These are phyloP conservation scores for Monochamus saltuarius DNA, from an alignment of 1,140 invertebrate species.

Conservation along the genomic window DNA sequence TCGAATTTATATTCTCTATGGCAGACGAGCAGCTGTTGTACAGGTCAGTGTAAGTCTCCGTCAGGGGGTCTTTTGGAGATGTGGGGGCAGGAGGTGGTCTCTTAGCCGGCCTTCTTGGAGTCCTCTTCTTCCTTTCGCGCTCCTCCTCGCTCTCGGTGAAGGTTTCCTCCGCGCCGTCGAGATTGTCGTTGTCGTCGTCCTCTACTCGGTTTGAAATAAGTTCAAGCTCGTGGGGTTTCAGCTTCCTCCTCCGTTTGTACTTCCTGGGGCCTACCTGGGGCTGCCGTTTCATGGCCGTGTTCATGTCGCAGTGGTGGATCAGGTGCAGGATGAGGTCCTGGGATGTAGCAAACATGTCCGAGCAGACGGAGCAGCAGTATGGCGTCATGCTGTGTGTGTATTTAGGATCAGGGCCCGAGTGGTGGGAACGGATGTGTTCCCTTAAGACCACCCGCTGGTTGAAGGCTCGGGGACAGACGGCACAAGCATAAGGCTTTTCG, in stretches of 20 bases:
- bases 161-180: background rate
- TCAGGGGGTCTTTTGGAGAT: conserved; percentile 13
- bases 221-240: conserved; percentile 64
- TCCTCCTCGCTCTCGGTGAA: background rate
- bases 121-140: conserved; percentile 20
- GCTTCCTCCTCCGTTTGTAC: conserved; percentile 74
- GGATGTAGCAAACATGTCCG: conserved; percentile 65
- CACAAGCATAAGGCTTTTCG: conserved; percentile 94
- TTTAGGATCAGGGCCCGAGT: conserved; percentile 71
- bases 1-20: conserved; percentile 58
- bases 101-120: conserved; percentile 47
- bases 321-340: conserved; percentile 76
- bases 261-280: conserved; percentile 75
- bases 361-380: conserved; percentile 75
- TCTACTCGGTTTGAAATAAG: conserved; percentile 41
- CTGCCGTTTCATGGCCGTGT: conserved; percentile 74
- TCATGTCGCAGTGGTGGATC: conserved; percentile 79
- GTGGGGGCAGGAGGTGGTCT: conserved; percentile 50
- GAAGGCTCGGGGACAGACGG: conserved; percentile 86
- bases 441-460: conserved; percentile 81
- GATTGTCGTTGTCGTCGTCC: conserved; percentile 20
- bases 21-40: conserved; percentile 58
- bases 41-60: conserved; percentile 32
- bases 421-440: conserved; percentile 80
- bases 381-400: conserved; percentile 56